Conservation (phyloP, 1,140 invertebrate genomes). For the Pentalonia nigronervosa region DNA sequence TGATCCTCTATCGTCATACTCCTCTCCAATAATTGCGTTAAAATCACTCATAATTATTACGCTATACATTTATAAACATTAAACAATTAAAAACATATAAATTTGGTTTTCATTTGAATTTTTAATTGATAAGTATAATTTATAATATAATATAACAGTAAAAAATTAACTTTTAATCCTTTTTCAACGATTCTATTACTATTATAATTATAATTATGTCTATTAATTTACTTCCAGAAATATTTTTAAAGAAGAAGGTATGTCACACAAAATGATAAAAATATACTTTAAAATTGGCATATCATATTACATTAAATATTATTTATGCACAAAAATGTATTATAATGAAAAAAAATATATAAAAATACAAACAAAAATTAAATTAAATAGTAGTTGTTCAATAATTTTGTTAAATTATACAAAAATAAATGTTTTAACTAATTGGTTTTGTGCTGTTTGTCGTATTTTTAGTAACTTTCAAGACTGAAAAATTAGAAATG, state of each 20-base stretch:
- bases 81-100: background rate
- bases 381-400: background rate
- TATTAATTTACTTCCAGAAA: background rate
- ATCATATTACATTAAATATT: background rate
- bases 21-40: too few relatives aligned
- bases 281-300: background rate
- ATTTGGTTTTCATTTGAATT: background rate
- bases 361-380: background rate
- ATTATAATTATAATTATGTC: background rate
- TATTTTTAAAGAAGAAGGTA: background rate
- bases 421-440: conserved; percentile 11
- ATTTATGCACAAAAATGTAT: too few relatives aligned
- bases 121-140: background rate
- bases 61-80: too few relatives aligned
- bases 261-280: background rate
- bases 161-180: background rate
- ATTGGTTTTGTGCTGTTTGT: background rate
- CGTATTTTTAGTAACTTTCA: conserved; percentile 8
- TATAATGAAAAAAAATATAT: background rate
- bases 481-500: conserved; percentile 39
- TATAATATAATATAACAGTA: background rate
- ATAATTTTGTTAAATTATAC: background rate
- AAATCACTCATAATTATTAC: too few relatives aligned
- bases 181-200: background rate
- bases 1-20: too few relatives aligned